Evolutionary conservation across 1,140 invertebrate genomes (phyloP), one percentile per base, ranked within the genome.

Genomic region (Philaenus spumarius): DNA sequence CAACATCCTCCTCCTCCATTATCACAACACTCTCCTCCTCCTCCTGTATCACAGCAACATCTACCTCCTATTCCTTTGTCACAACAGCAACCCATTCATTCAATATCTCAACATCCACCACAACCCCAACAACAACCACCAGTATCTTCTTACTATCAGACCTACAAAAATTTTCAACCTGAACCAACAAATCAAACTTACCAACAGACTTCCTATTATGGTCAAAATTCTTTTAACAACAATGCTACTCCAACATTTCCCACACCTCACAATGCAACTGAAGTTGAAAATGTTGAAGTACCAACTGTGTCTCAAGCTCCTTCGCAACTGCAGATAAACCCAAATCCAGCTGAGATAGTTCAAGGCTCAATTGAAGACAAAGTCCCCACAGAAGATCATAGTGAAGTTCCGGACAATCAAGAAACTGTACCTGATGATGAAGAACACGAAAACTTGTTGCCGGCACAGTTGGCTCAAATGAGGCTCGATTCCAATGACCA

Each of bases 351-450:
- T 30, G 3, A 30, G 26, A 30, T 30, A 30, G n/a, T n/a, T n/a
- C n/a, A n/a, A n/a, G n/a, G n/a, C n/a, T n/a, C n/a, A n/a, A n/a
- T n/a, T n/a, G 26, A 30, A 9, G 26, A 30, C 9, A 3, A 30
- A 30, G 9, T 30, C 9, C 26, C 26, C 26, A 30, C 26, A 30
- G 26, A 30, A 30, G 9, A 9, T 30, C 26, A 30, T 3, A 4
- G 3, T 30, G 26, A 4, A 30, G 24, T 58, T 40, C 56, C 56
- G 14, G 56, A 58, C 15, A 80, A 82, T 67, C 72, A 82, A 42
- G 81, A 82, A 71, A 81, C 79, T 2, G 75, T 78, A 11, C 81
- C 80, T 1, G 82, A 83, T 67, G 83, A 83, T 68, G 81, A 81
- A 1, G 82, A 84, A 69, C 71, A 72, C 71, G 1, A 68, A 69